Evolutionary conservation across 1,140 invertebrate genomes (phyloP).

Genomic region (Drosophila malerkotliana): DNA sequence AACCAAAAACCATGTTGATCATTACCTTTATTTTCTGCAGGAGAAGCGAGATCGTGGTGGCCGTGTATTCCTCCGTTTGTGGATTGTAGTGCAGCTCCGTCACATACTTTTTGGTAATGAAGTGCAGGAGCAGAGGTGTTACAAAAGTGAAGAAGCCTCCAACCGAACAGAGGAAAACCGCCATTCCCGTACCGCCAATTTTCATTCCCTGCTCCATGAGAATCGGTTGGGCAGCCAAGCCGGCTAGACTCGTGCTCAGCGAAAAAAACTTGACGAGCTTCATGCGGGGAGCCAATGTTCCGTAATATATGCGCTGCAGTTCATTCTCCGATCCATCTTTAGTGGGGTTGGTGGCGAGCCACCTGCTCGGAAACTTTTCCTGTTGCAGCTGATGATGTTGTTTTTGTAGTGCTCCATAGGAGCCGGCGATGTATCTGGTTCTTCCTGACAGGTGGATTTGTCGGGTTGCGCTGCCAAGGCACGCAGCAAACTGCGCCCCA

Average conservation of each 20-base stretch:
- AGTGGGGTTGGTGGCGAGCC: neutral
- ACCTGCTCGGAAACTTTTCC: constrained; percentile 23
- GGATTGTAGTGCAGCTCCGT: constrained; percentile 89
- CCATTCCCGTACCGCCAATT: constrained; percentile 85
- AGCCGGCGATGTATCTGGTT: constrained; percentile 6
- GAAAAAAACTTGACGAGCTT: constrained; percentile 92
- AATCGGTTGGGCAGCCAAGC: constrained; percentile 89
- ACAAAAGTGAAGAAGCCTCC: constrained; percentile 92
- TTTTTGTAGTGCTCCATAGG: constrained; percentile 8
- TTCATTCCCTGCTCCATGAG: constrained; percentile 87
- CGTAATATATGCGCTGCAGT: constrained; percentile 86
- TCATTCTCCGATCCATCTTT: constrained; percentile 13
- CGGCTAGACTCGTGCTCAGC: constrained; percentile 88
- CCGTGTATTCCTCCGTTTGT: constrained; percentile 87
- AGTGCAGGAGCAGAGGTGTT: constrained; percentile 93
- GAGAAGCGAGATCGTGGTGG: constrained; percentile 89
- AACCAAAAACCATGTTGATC: neutral
- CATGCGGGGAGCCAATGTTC: constrained; percentile 88
- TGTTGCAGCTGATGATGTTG: constrained; percentile 24
- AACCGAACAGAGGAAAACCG: constrained; percentile 87
- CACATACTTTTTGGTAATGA: constrained; percentile 94
- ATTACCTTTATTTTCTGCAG: constrained; percentile 87
- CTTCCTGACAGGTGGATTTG: constrained; percentile 18
- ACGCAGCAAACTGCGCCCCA: constrained; percentile 29
- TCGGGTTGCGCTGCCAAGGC: constrained; percentile 12